Base-by-base conservation (phyloP, 2,888 invertebrate genomes). In the Venusia cambrica region DNA sequence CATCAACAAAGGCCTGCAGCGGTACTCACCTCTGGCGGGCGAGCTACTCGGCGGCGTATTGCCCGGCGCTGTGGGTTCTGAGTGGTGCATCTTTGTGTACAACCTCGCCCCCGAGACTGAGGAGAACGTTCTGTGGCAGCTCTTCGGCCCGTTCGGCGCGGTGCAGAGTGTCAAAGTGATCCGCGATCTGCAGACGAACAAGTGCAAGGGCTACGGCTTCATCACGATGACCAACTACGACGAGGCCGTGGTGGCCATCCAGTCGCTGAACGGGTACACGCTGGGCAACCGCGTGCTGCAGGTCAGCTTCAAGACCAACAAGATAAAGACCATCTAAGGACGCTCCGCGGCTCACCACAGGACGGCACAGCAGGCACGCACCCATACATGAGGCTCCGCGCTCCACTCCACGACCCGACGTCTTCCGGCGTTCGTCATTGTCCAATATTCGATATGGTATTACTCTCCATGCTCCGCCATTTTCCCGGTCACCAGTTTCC, bases 221-320 rank as follows among this genome's bases (percentile, higher is more conserved):
- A 96, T 97, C 56, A 96, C 96, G 49, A 97, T 97, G 97, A 96
- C 96, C 68, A 95, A 96, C 85, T 97, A 97, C 88, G 96, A 97
- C 80, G 97, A 97, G 79, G 95, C 97, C 13, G 91, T 96, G 52
- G 93, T 95, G 54, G 97, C 97, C 51, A 96, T 97, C 65, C 95
- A 96, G 84, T 94, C 94, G 62, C 90, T 97, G 62, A 96, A 97
- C 84, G 97, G 97, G 50, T 96, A 96, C 85, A 94, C 95, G 61
- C 90, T 97, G 65, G 95, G 95, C 66, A 95, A 95, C 88, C 90
- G 97, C 57, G 95, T 96, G 61, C 91, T 97, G 64, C 97, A 97
- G 89, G 96, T 97, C 76, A 95, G 95, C 81, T 96, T 96, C 90
- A 96, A 96, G 90, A 95, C 93, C 71, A 93, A 92, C 87, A 93